These are phyloP conservation scores for Xenopus borealis DNA, from an alignment of 2,113 vertebrate species.

Conservation along the genomic window DNA sequence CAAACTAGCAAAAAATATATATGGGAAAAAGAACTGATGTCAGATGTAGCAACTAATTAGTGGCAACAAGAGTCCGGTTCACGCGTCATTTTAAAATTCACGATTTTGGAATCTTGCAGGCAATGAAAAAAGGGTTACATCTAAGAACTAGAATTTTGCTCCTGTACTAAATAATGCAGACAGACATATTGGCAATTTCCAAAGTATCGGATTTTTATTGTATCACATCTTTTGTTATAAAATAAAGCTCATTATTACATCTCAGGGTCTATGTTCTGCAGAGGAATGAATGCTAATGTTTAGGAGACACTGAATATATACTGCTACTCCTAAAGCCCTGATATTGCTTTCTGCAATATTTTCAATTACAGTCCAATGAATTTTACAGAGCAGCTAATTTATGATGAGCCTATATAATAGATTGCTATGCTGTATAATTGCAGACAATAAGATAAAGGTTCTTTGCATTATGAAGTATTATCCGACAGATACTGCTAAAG, in stretches of 20 bases:
- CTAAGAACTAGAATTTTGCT: constrained; percentile 25
- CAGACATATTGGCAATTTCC: constrained; percentile 30
- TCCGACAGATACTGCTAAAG: no score
- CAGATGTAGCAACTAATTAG: constrained; percentile 21
- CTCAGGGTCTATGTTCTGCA: constrained; percentile 10
- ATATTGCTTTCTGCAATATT: neutral
- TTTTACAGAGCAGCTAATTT: constrained; percentile 10
- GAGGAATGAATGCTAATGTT: constrained; percentile 8
- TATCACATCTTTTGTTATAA: constrained; percentile 20
- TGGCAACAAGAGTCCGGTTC: neutral
- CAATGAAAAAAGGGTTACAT: constrained; percentile 20
- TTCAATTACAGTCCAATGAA: constrained; percentile 1
- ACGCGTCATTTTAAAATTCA: constrained; percentile 27
- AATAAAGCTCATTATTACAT: constrained; percentile 34
- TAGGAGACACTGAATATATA: neutral
- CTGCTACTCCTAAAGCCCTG: neutral
- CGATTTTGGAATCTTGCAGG: constrained; percentile 23
- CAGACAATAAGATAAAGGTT: no score
- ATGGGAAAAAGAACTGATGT: neutral
- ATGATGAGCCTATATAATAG: neutral
- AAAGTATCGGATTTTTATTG: constrained; percentile 24
- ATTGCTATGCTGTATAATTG: no score
- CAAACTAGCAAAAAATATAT: neutral
- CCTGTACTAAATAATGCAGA: constrained; percentile 42
- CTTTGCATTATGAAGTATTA: no score